Base-by-base conservation (phyloP, 2,797 vertebrate genomes). In the Liasis olivaceus region DNA sequence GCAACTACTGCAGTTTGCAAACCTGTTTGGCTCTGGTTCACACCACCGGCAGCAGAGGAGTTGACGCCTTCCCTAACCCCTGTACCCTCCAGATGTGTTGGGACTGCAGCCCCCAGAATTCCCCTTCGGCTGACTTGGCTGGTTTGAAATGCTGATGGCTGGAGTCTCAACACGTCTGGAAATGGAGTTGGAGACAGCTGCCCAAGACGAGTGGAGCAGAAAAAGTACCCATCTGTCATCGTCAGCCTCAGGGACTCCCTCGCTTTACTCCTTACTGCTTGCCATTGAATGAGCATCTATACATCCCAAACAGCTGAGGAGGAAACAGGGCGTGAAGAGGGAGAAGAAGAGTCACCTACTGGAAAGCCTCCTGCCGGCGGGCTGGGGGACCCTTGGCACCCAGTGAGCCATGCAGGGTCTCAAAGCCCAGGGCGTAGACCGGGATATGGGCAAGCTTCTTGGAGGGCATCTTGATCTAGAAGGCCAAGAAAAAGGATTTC, bases 391-490 rank as follows among this genome's bases (percentile, higher is more conserved):
- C 97, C 56, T 97, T 98, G 94, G 98, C 95, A 58, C 94, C 66
- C 77, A 96, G 91, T 0, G 92, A 90, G 90, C 95, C 96, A 0
- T 92, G 97, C 62, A 96, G 95, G 97, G 97, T 98, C 95, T 99
- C 99, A 69, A 99, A 99, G 89, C 99, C 99, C 93, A 99, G 97
- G 0, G 98, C 98, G 91, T 99, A 99, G 91, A 99, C 99, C 0
- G 99, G 99, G 95, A 99, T 99, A 93, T 99, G 99, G 12, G 98
- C 98, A 96, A 99, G 97, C 98, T 99, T 99, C 98, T 99, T 99
- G 2, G 99, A 99, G 84, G 99, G 99, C 93, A 99, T 98, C 98
- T 99, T 99, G 98, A 99, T 99, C 99, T 99, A 96, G 64, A 14
- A 89, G 6, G 86, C 9, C 69, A 36, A 58, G 72, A 24, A 47